A percentile compares a stretch with the other conserved stretches of the same genome.
Evolutionary conservation across 2,888 invertebrate genomes (phyloP).

Genomic region (Pristionchus entomophagus): DNA sequence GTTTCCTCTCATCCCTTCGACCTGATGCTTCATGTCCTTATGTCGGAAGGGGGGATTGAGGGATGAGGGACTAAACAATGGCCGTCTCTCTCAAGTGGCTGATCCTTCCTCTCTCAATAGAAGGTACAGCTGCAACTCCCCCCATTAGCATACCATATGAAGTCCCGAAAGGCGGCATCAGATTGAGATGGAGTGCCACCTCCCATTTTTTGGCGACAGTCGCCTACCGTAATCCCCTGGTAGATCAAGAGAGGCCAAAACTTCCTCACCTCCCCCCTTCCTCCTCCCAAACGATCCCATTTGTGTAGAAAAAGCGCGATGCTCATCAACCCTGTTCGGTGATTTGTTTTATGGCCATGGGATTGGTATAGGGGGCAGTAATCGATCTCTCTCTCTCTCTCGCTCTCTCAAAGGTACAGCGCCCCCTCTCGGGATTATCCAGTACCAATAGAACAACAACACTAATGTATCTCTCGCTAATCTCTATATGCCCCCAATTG

Average conservation of each 20-base stretch:
- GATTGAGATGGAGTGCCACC: background rate
- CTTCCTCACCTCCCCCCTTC: background rate
- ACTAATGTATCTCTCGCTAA: slow-evolving; percentile 25
- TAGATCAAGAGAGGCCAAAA: background rate
- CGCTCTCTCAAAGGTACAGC: slow-evolving; percentile 7
- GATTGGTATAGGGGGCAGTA: background rate
- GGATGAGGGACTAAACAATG: slow-evolving; percentile 11
- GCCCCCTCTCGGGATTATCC: slow-evolving; percentile 7
- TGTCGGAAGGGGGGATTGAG: background rate
- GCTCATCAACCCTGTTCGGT: slow-evolving; percentile 22
- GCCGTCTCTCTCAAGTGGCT: slow-evolving; percentile 14
- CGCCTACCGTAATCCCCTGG: background rate
- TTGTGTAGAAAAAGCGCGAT: background rate
- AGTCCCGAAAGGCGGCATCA: background rate
- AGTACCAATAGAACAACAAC: too few relatives aligned
- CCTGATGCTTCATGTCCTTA: slow-evolving; percentile 9
- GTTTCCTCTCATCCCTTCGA: background rate
- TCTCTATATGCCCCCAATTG: background rate
- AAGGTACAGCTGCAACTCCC: slow-evolving; percentile 27
- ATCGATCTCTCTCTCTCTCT: background rate
- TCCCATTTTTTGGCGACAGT: background rate
- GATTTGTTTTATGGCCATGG: slow-evolving; percentile 37
- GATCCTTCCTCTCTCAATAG: background rate
- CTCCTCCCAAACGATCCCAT: slow-evolving; percentile 27
- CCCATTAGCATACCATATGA: slow-evolving; percentile 38